Percentiles rank a stretch among this genome's conserved stretches.
Evolutionary conservation across 2,888 invertebrate genomes (phyloP).

Genomic region (Cinara cedri): DNA sequence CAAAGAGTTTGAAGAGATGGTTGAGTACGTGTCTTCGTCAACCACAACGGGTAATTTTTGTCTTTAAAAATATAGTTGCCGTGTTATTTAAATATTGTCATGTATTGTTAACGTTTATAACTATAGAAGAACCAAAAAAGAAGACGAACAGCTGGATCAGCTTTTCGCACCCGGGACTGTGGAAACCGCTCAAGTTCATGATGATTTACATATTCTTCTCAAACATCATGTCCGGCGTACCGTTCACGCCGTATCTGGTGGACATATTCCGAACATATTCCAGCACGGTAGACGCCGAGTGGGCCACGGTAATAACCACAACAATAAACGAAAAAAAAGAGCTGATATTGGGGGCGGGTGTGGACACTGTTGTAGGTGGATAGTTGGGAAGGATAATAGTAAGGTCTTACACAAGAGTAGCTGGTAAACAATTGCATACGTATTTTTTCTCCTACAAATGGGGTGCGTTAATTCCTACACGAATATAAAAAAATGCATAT

Average conservation of each 20-base stretch:
- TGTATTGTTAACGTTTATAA: neutral
- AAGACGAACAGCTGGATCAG: too few species aligned
- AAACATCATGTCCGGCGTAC: constrained; percentile 36
- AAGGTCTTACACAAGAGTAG: too few species aligned
- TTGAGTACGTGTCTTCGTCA: constrained; percentile 23
- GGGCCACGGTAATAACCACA: constrained; percentile 19
- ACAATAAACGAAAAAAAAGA: neutral
- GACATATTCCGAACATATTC: neutral
- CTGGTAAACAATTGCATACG: too few species aligned
- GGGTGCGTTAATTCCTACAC: too few species aligned
- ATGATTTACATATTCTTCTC: constrained; percentile 32
- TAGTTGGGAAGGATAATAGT: too few species aligned
- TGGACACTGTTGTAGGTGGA: too few species aligned
- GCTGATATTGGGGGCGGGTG: neutral
- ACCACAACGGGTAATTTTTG: constrained; percentile 10
- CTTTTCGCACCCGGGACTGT: constrained; percentile 19
- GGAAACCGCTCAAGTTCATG: constrained; percentile 9
- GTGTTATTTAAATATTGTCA: neutral
- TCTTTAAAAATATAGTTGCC: neutral
- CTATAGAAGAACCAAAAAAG: constrained; percentile 8
- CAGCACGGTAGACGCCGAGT: constrained; percentile 2
- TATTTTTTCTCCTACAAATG: too few species aligned
- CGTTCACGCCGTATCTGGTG: constrained; percentile 27
- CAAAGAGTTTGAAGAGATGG: constrained; percentile 33
- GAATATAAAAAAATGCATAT: neutral